A percentile compares a stretch with the other conserved stretches of the same genome.
Conservation (phyloP, 2,113 vertebrate species). For the Apteryx mantelli region DNA sequence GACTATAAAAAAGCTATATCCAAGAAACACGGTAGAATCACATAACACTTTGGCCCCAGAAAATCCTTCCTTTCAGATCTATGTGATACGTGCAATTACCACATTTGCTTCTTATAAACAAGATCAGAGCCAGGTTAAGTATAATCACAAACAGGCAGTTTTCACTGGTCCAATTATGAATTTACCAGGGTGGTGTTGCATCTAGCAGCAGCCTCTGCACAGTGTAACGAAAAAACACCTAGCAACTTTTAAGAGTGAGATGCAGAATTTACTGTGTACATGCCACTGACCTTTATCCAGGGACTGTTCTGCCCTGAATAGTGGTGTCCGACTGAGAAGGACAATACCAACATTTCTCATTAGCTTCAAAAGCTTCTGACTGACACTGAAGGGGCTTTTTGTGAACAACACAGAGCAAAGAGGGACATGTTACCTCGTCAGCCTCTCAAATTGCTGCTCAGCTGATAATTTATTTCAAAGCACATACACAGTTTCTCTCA, state of each 20-base stretch:
- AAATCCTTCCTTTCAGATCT: neutral
- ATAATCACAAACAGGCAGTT: neutral
- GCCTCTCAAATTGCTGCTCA: neutral
- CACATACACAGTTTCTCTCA: neutral
- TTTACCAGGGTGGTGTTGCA: neutral
- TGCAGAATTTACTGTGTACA: constrained; percentile 31
- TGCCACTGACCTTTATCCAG: neutral
- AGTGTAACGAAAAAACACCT: neutral
- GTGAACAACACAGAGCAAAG: neutral
- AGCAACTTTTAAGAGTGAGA: neutral
- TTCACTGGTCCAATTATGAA: neutral
- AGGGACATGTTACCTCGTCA: neutral
- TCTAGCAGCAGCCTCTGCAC: neutral
- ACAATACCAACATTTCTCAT: neutral
- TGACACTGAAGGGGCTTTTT: neutral
- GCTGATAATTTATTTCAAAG: neutral
- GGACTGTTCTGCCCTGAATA: neutral
- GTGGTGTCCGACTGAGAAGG: neutral
- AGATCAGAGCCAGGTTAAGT: neutral
- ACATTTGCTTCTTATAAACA: neutral
- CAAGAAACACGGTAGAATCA: neutral
- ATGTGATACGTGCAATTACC: neutral
- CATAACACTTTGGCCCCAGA: neutral
- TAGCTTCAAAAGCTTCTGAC: neutral
- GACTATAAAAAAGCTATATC: neutral